Evolutionary conservation across 2,797 vertebrate species (phyloP).

Genomic region (Pangasius mekongensis): DNA sequence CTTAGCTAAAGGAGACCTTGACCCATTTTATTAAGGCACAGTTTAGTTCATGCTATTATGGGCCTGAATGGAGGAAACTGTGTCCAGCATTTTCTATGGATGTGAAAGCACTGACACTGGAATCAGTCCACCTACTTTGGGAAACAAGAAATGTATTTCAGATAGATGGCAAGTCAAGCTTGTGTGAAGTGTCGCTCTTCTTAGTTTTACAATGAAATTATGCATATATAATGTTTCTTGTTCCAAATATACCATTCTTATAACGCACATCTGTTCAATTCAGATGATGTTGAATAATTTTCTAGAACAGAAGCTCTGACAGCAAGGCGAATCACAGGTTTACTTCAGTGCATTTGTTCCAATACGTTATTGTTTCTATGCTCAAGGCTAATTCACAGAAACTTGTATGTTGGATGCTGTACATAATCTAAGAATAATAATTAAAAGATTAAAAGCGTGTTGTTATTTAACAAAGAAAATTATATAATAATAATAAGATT

Average conservation of each 20-base stretch:
- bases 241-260: too few species aligned
- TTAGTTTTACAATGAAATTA: background rate
- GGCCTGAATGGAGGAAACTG: background rate
- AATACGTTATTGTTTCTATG: background rate
- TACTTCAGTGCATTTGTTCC: background rate
- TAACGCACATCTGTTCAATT: background rate
- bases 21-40: slow-evolving; percentile 56
- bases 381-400: background rate
- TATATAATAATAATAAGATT: too few species aligned
- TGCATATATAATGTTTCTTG: background rate
- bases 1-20: slow-evolving; percentile 58
- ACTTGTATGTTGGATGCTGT: background rate
- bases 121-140: background rate
- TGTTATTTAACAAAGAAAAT: too few species aligned
- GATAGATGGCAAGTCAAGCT: background rate
- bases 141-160: background rate
- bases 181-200: background rate
- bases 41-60: background rate
- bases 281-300: background rate
- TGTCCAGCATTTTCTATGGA: background rate
- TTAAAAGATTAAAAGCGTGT: background rate
- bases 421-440: background rate
- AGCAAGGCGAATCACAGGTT: background rate
- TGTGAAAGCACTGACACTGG: background rate
- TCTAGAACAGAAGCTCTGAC: background rate